Base-by-base conservation (phyloP, 2,888 invertebrate genomes). In the Athalia cordata region DNA sequence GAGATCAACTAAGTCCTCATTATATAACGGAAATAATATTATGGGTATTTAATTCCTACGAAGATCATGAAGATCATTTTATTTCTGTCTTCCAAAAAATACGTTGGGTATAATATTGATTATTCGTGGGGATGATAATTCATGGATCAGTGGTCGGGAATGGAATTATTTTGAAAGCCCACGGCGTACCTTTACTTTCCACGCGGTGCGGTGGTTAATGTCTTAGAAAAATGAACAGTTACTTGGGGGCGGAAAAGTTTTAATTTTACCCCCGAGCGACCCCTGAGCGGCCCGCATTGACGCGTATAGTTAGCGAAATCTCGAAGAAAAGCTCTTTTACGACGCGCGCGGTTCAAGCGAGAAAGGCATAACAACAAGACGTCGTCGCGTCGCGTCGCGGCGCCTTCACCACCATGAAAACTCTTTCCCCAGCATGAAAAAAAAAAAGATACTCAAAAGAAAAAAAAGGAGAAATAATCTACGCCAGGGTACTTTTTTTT, bases 221-320 rank as follows among this genome's bases (percentile, higher is more conserved):
- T 72, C 72, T 72, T 59, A 72, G 72, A 72, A 59, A 72, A 72
- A 72, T 72, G 72, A 59, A 72, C 57, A 72, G 59, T 57, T 72
- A 8, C 59, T 52, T 8, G 8, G 13, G 43, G 29, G 29, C 29
- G 29, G 15, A 59, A 72, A 72, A 72, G 72, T 72, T 72, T 72
- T 72, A 72, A 72, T 72, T 72, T 72, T 59, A 72, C 59, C 57
- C 72, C 57, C 72, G 45, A 50, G 68, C 50, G 68, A 55, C 59
- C 72, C 52, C n/a, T 11, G 43, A 43, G 4, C 52, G 52, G 29
- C 9, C 59, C 72, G 57, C 59, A 29, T 29, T 72, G 57, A 5
- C 13, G 45, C 13, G 45, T 47, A 59, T 59, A 59, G 72, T 72
- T 59, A 59, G 59, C 72, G 72, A 59, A 72, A 72, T 72, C 72